Evolutionary conservation across 2,888 invertebrate species (phyloP), one percentile per base, ranked within the genome.

Genomic region (Spatulosminthurus flaviceps): DNA sequence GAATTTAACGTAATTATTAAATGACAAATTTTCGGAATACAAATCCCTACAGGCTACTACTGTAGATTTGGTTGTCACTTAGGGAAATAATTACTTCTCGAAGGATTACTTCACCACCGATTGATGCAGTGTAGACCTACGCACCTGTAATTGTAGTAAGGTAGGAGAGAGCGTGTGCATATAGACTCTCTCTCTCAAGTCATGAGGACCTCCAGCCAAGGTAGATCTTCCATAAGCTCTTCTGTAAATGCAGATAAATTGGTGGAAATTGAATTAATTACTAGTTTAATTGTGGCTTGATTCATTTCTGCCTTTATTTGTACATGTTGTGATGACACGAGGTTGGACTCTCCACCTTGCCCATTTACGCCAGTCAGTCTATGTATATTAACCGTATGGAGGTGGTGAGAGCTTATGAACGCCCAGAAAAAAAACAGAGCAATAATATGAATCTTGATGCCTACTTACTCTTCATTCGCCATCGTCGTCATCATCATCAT

Each of bases 281-380:
- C 34, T 34, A 74, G 74, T 34, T 74, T 60, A 74, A 74, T 74
- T 74, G 60, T 34, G 26, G 9, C 26, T n/a, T 28, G 42, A 74
- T 29, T 29, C 34, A 61, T 61, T 74, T 74, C 61, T 29, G 28
- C 28, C 60, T 64, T 60, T 74, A 74, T 74, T 74, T 74, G 74
- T 61, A n/a, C 74, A 74, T 74, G 74, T 13, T 26, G 51, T 74
- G 74, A 74, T 74, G 74, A 74, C 28, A 74, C 61, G 74, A 74
- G 61, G 60, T 34, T 74, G 51, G 29, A 29, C 61, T 61, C 74
- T 72, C 51, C 72, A 51, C 72, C 74, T 74, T 74, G 74, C 74
- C 74, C 74, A 61, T 74, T 43, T 74, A 61, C n/a, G 26, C 21
- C 19, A 42, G 4, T 71, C 4, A n/a, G n/a, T n/a, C n/a, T n/a